Evolutionary conservation across 2,113 vertebrate species (phyloP).

Genomic region (Accipiter cooperii): DNA sequence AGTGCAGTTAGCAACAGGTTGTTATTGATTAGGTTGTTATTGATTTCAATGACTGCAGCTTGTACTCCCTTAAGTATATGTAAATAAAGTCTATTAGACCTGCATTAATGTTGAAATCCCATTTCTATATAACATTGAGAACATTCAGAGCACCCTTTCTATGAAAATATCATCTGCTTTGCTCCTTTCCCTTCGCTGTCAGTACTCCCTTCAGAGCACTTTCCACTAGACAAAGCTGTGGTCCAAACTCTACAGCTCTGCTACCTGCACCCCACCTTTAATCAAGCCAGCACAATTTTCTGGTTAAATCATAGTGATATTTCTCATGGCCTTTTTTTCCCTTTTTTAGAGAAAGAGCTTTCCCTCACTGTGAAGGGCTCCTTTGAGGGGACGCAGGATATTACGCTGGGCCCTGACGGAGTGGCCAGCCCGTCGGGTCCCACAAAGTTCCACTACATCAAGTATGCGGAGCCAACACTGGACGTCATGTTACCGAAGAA

Average conservation of each 20-base stretch:
- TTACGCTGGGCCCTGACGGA: not conserved
- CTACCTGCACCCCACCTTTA: not conserved
- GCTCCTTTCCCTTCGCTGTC: not conserved
- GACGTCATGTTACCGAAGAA: constrained; percentile 61
- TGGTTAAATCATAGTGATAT: not conserved
- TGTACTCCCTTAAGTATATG: not conserved
- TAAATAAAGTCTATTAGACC: not conserved
- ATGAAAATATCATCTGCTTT: not conserved
- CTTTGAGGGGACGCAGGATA: constrained; percentile 55
- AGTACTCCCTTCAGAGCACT: not conserved
- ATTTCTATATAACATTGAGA: not conserved
- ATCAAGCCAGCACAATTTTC: not conserved
- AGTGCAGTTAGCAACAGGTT: not conserved
- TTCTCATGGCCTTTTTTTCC: not conserved
- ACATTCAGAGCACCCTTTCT: not conserved
- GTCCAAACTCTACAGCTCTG: not conserved
- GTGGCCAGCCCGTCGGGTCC: not conserved
- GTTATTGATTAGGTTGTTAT: not conserved
- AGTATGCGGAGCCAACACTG: constrained; percentile 36
- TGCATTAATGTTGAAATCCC: not conserved
- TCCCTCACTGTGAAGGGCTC: constrained; percentile 76
- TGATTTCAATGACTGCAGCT: not conserved
- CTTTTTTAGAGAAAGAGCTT: constrained; percentile 62
- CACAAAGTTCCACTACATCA: constrained; percentile 75
- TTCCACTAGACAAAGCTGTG: not conserved